Evolutionary conservation across 1,140 invertebrate genomes (phyloP).

Genomic region (Plectus sambesii): DNA sequence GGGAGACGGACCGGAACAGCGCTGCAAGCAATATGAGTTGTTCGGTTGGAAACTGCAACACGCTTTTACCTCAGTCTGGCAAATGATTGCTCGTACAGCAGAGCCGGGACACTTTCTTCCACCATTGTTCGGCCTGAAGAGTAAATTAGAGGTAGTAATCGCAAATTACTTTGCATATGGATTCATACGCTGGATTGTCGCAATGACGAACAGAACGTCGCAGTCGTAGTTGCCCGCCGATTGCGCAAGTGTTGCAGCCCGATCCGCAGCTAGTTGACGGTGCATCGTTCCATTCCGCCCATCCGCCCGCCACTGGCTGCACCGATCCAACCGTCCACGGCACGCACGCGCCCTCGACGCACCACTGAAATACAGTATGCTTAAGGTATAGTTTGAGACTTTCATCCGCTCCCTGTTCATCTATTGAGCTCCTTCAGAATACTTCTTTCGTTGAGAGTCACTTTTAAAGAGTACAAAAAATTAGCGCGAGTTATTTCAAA

Average conservation of each 20-base stretch:
- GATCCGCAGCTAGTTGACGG: conserved; percentile 19
- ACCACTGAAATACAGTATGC: conserved; percentile 14
- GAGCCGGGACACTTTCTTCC: conserved; percentile 16
- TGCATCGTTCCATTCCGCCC: conserved; percentile 23
- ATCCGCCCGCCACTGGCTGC: conserved; percentile 10
- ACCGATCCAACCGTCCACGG: conserved; percentile 5
- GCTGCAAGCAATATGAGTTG: conserved; percentile 12
- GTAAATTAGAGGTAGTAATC: no score
- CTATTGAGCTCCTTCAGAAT: no score
- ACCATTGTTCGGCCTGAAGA: conserved; percentile 22
- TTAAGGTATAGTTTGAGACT: no score
- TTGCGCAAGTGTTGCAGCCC: conserved; percentile 18
- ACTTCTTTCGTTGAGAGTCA: no score
- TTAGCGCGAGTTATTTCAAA: no score
- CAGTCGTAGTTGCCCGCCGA: conserved; percentile 21
- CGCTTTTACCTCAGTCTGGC: conserved; percentile 16
- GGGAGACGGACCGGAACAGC: conserved; percentile 13
- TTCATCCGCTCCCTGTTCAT: no score
- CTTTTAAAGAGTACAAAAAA: no score
- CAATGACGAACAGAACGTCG: conserved; percentile 19
- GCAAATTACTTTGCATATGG: no score
- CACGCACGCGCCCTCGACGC: conserved; percentile 21
- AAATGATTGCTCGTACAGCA: conserved; percentile 19
- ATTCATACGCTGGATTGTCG: conserved; percentile 16
- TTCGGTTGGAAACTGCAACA: no score